Base-by-base conservation (phyloP, 2,888 invertebrate species). In the Eueremaeus valkanovi region DNA sequence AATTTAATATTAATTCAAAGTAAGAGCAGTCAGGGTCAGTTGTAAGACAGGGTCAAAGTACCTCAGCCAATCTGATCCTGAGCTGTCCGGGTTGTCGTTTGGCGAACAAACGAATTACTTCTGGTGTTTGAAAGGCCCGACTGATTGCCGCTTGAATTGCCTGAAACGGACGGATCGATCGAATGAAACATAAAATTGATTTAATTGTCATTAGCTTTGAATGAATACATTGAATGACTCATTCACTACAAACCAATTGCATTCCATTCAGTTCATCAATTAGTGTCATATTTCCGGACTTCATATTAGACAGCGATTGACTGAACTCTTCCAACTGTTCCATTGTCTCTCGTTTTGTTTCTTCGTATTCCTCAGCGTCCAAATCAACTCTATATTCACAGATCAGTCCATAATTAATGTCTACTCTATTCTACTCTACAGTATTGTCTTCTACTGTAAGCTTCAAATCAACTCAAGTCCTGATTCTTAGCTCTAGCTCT, bases 101-200 rank as follows among this genome's bases (percentile, higher is more conserved):
- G 0, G 89, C 90, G 85, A 90, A 90, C 83, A 90, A 85, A 80
- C 87, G 84, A 55, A 90, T 90, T 0, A 90, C 89, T 82, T 90
- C 90, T 6, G 90, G 90, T 0, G 90, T 90, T 83, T 89, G 87
- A 82, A 90, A 90, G 1, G 90, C 90, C 80, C 88, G 86, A 77
- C 89, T 88, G 73, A 91, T 90, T 13, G 90, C 90, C 78, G 89
- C 89, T 83, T 88, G 88, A 36, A 89, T 89, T 3, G 90, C 89
- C 89, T 89, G 40, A 63, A 33, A 18, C 27, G 16, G 36, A 49
- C 58, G 74, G 63, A 55, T 55, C 27, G 16, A 42, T 58, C 58
- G 74, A 72, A 55, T 55, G 18, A 75, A 63, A 18, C 18, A 51
- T 49, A 73, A 31, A 27, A 70, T 21, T 18, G 36, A 76, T 51